Evolutionary conservation across 2,888 invertebrate species (phyloP).

Genomic region (Nematopogon swammerdamellus): DNA sequence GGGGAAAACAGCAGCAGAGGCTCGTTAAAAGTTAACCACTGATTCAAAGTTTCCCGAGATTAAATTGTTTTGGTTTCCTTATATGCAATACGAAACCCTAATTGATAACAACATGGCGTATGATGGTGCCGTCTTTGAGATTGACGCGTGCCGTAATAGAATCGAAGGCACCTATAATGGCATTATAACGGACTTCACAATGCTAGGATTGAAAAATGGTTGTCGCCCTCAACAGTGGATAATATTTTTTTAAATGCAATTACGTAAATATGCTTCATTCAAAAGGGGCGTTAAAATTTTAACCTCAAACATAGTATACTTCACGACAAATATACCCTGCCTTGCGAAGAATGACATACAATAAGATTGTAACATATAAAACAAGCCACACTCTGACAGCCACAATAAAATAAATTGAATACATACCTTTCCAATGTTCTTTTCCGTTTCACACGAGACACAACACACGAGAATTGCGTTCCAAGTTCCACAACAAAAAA

Average conservation of each 20-base stretch:
- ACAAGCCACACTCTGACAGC: constrained; percentile 1
- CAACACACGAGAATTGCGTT: no score
- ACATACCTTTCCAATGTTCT: constrained; percentile 1
- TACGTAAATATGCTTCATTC: neutral
- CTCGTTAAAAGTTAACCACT: no score
- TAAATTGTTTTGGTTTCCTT: neutral
- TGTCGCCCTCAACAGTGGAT: neutral
- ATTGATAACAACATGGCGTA: constrained; percentile 1
- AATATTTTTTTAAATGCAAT: neutral
- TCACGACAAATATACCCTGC: neutral
- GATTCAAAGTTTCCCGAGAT: neutral
- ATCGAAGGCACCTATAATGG: neutral
- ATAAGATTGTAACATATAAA: neutral
- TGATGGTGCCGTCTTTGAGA: neutral
- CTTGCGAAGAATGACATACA: neutral
- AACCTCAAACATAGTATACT: neutral
- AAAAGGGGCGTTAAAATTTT: constrained; percentile 1
- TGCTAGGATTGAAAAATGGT: neutral
- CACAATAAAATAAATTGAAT: neutral
- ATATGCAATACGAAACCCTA: neutral
- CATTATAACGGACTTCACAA: neutral
- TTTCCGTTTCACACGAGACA: constrained; percentile 1
- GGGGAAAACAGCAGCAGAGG: no score
- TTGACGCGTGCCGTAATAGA: neutral
- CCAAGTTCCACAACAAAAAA: neutral